Conservation (phyloP, 2,113 vertebrate species). For the Melanotaenia duboulayi region DNA sequence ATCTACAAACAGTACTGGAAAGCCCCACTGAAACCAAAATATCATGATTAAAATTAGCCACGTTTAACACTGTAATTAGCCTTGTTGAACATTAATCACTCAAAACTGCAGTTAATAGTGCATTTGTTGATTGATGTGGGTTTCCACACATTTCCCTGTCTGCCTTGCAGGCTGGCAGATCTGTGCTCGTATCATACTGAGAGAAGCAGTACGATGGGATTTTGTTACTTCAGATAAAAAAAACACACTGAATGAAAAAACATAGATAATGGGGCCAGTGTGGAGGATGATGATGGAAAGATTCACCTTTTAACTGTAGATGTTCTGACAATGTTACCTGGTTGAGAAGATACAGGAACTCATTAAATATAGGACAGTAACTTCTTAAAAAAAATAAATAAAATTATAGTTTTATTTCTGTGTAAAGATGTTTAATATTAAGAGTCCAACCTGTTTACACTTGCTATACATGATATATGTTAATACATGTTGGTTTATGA, state of each 20-base stretch:
- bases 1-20: conserved; percentile 7
- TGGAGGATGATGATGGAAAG: conserved; percentile 26
- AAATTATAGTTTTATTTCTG: too few species aligned
- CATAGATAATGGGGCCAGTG: background rate
- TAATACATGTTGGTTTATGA: too few species aligned
- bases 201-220: conserved; percentile 32
- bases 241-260: conserved; percentile 2
- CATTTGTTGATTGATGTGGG: conserved; percentile 32
- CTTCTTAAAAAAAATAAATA: too few species aligned
- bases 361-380: background rate
- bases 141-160: conserved; percentile 36
- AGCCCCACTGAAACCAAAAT: conserved; percentile 29
- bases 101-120: conserved; percentile 28
- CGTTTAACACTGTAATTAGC: conserved; percentile 38
- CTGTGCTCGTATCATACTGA: conserved; percentile 17
- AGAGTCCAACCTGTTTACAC: too few species aligned
- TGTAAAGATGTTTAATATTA: too few species aligned
- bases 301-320: background rate
- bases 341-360: background rate
- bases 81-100: conserved; percentile 41
- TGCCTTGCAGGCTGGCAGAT: conserved; percentile 20
- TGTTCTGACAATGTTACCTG: conserved; percentile 1
- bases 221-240: conserved; percentile 27
- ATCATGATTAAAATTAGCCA: conserved; percentile 21
- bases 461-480: too few species aligned